Conservation (phyloP, 2,888 invertebrate genomes). For the Parnassius smintheus region DNA sequence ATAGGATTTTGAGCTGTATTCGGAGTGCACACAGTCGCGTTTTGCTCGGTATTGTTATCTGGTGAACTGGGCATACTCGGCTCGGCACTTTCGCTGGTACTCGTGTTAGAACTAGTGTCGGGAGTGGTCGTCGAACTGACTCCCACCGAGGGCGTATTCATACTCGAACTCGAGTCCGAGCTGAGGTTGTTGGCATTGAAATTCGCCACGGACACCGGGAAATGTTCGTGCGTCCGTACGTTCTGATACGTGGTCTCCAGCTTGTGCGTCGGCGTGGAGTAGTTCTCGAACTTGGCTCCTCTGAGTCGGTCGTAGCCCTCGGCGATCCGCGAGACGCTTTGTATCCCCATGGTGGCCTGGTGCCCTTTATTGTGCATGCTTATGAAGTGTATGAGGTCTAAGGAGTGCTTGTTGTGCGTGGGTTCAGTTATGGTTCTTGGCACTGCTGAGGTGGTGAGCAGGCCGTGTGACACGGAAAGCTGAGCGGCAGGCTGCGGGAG, state of each 20-base stretch:
- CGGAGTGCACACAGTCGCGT: slow-evolving; percentile 41
- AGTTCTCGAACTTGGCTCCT: slow-evolving; percentile 56
- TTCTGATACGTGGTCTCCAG: slow-evolving; percentile 65
- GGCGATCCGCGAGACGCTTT: slow-evolving; percentile 55
- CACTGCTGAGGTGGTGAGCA: slow-evolving; percentile 45
- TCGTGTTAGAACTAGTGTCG: slow-evolving; percentile 86
- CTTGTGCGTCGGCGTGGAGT: slow-evolving; percentile 53
- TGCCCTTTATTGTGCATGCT: slow-evolving; percentile 51
- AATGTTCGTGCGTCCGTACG: slow-evolving; percentile 55
- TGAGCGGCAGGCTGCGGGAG: slow-evolving; percentile 43
- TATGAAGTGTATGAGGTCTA: slow-evolving; percentile 66
- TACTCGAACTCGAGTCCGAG: slow-evolving; percentile 86
- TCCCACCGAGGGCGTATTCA: slow-evolving; percentile 80
- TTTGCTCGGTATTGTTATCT: slow-evolving; percentile 62
- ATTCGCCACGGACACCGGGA: slow-evolving; percentile 51
- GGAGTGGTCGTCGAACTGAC: slow-evolving; percentile 86
- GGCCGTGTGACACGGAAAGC: slow-evolving; percentile 45
- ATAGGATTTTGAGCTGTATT: slow-evolving; percentile 43
- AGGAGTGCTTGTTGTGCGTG: slow-evolving; percentile 53
- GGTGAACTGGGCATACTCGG: slow-evolving; percentile 87
- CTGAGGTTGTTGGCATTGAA: slow-evolving; percentile 71
- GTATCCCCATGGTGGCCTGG: slow-evolving; percentile 50
- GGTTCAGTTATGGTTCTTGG: slow-evolving; percentile 61
- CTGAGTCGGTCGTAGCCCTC: slow-evolving; percentile 58
- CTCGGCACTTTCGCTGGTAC: slow-evolving; percentile 86